Evolutionary conservation across 2,797 vertebrate genomes (phyloP), one percentile per base, ranked within the genome.

Genomic region (Lacerta bilineata): DNA sequence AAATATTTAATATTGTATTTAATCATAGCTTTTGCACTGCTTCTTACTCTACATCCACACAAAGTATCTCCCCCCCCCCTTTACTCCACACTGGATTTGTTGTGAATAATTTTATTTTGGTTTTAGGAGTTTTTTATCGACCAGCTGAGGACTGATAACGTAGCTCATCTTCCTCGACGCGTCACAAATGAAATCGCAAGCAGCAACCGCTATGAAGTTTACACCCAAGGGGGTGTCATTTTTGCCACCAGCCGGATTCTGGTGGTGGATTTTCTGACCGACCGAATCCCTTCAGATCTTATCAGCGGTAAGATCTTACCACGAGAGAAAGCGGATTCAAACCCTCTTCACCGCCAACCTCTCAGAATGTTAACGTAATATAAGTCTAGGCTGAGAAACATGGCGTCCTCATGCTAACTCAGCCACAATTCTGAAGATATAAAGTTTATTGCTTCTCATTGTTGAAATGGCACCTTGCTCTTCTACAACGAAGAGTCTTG

Each of bases 241-340:
- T 99, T 98, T 92, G 98, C 99, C 90, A 99, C 98, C 84, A 99
- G 98, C 91, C 97, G 99, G 64, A 99, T 99, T 93, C 97, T 99
- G 84, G 98, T 99, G 93, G 99, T 99, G 11, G 99, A 99, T 95
- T 98, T 99, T 92, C 97, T 99, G 90, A 99, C 99, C 0, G 97
- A 99, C 88, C 97, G 98, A 91, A 98, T 99, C 95, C 99, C 99
- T 78, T 98, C 98, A 84, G 97, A 98, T 93, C 98, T 99, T 84
- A 97, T 99, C 93, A 98, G 98, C 1, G 99, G 98, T 98, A 95
- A 96, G 97, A 88, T 72, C 83, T 88, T 90, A 43, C 87, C 18
- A 39, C 13, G 1, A 84, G 2, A 84, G 25, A 77, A 15, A 88
- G 10, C 20, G 39, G 10, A 23, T 29, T 83, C 5, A 43, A 27